phyloP scores from a whole-genome alignment of 2,888 invertebrate species.

The Dryobotodes eremita region DNA sequence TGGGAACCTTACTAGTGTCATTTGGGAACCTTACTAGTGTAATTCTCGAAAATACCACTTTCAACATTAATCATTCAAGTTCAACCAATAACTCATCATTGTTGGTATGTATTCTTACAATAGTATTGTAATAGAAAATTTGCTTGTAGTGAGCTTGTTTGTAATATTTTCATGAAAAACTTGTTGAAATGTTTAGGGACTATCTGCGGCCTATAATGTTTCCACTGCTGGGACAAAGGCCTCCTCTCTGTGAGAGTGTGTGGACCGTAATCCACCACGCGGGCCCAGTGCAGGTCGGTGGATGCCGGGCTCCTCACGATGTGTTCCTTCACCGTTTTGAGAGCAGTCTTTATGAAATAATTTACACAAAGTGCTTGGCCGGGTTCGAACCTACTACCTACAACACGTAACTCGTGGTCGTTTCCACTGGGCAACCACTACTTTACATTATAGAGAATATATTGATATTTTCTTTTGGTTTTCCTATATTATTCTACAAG shows the following conservation, averaged over 20 bases:
- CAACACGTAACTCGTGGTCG: not conserved
- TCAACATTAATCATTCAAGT: not conserved
- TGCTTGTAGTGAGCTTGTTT: not conserved
- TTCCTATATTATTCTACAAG: not conserved
- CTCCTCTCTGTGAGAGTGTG: too few relatives aligned
- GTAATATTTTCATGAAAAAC: not conserved
- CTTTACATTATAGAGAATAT: not conserved
- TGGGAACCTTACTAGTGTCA: not conserved
- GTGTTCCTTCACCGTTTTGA: not conserved
- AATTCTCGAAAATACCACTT: not conserved
- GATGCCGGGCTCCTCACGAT: too few relatives aligned
- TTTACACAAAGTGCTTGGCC: not conserved
- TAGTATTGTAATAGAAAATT: not conserved
- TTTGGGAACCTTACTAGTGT: not conserved
- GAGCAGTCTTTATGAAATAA: not conserved
- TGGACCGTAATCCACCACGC: too few relatives aligned
- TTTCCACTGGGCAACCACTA: not conserved
- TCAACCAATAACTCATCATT: not conserved
- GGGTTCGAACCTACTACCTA: not conserved
- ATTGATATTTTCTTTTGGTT: not conserved
- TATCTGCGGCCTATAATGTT: too few relatives aligned
- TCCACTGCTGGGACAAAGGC: too few relatives aligned
- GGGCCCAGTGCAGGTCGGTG: too few relatives aligned
- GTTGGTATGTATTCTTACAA: not conserved
- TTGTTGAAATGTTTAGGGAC: not conserved